Base-by-base conservation (phyloP, 2,113 vertebrate species). In the Clarias batrachus region DNA sequence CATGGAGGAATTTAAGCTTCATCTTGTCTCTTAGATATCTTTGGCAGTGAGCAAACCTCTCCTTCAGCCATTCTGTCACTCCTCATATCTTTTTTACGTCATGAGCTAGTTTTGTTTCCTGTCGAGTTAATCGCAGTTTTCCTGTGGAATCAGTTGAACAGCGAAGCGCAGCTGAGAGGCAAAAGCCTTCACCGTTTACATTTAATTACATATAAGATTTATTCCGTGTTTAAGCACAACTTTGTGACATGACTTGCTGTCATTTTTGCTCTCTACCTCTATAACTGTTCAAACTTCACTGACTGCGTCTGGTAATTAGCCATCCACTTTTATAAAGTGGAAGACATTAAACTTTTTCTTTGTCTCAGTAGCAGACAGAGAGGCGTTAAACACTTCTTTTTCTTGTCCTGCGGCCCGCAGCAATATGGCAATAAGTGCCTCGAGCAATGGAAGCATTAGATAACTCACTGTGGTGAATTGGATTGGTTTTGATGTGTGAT, bases 1-100 rank as follows among this genome's bases (percentile, higher is more conserved):
- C 62, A 52, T 30, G 71, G 41, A 63, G 57, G 57, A 76, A 63
- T 85, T 85, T 63, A 66, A 86, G 56, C 60, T 56, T 17, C n/a
- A 19, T 80, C 52, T 70, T 56, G 52, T 80, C 65, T 86, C 80
- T 57, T 70, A 37, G 23, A 59, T 80, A 33, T 57, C 52, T 60
- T 80, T 80, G 63, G 84, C 84, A 86, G 33, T n/a, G 48, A 79
- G 27, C 12, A 56, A 57, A 41, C 21, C 48, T 70, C 48, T 56
- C 30, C 52, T 41, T 70, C 74, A 66, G 59, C 54, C 30, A 86
- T 59, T 80, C 30, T 27, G 30, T 85, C 23, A 81, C 30, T 60
- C 33, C 52, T 70, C 41, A 77, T 52, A 65, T 77, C 59, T 85
- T 27, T 63, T 27, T 74, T 85, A 48, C 60, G 30, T 78, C 48